Base-by-base conservation (phyloP, 2,888 invertebrate genomes). In the Silvanus unidentatus region DNA sequence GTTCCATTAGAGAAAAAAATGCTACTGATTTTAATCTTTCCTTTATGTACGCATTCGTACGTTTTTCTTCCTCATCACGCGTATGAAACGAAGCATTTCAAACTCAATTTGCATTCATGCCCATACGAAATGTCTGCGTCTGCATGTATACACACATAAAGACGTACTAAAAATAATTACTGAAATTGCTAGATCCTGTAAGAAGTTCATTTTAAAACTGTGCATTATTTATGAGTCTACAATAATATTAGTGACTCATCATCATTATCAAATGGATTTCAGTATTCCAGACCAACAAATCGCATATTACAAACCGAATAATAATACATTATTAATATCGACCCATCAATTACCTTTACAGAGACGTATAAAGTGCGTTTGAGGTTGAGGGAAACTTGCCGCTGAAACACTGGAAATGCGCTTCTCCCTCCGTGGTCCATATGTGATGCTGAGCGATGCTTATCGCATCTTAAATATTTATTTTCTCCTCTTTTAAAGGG, bases 391-490 rank as follows among this genome's bases (percentile, higher is more conserved):
- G n/a, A n/a, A n/a, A n/a, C n/a, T n/a, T n/a, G n/a, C n/a, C n/a
- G n/a, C n/a, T n/a, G n/a, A n/a, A n/a, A n/a, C n/a, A n/a, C n/a
- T n/a, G n/a, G n/a, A n/a, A n/a, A n/a, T n/a, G n/a, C n/a, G n/a
- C n/a, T n/a, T n/a, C n/a, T n/a, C n/a, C n/a, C 8, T 22, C 8
- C 22, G 3, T 22, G 22, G 8, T 22, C 3, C 22, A 22, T 8
- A 40, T 29, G n/a, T 29, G 5, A 40, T n/a, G 52, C 50, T 50
- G 40, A 43, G 22, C 8, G 22, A 22, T 22, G n/a, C 22, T 22
- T 22, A 22, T 22, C 22, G 8, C 4, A 54, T 54, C 54, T 42
- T 51, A 55, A 58, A 58, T 57, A 57, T 55, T 58, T 52, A 57
- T 53, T 49, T 50, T 56, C 51, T 54, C 47, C 49, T 45, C 22